Conservation (phyloP, 2,113 vertebrate genomes). For the Carassius carassius region DNA sequence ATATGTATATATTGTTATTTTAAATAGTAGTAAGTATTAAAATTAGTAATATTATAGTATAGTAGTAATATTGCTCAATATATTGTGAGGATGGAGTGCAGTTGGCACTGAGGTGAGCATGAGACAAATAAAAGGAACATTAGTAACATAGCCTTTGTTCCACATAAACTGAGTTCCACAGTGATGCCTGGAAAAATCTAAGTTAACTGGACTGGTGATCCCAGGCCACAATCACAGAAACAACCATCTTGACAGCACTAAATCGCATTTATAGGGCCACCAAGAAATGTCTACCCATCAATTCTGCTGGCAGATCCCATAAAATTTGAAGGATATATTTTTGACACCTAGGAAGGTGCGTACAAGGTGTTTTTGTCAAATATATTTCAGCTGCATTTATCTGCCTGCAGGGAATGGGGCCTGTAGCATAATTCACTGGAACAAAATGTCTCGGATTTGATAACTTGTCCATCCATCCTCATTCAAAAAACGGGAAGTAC, state of each 20-base stretch:
- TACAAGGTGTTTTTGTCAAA: neutral
- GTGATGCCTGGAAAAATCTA: neutral
- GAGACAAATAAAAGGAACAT: neutral
- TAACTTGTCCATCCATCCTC: slow-evolving; percentile 5
- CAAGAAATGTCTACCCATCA: slow-evolving; percentile 7
- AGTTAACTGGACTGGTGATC: neutral
- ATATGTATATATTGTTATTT: too few relatives aligned
- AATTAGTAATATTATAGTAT: too few relatives aligned
- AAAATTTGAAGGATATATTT: slow-evolving; percentile 26
- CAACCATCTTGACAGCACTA: slow-evolving; percentile 10
- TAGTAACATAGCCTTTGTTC: neutral
- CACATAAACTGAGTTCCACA: neutral
- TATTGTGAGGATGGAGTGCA: neutral
- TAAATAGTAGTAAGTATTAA: too few relatives aligned
- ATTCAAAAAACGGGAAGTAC: neutral
- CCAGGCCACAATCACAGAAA: slow-evolving; percentile 19
- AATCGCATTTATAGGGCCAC: slow-evolving; percentile 16
- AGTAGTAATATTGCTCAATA: neutral
- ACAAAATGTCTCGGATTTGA: neutral
- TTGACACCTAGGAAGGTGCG: neutral
- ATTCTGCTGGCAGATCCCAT: slow-evolving; percentile 26
- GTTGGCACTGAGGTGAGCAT: neutral
- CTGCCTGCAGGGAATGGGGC: neutral
- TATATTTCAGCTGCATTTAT: slow-evolving; percentile 21
- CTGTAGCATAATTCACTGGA: slow-evolving; percentile 6